Percentiles rank a stretch among this genome's conserved stretches.
Conservation (phyloP, 2,797 vertebrate genomes). For the Catostomus latipinnis region DNA sequence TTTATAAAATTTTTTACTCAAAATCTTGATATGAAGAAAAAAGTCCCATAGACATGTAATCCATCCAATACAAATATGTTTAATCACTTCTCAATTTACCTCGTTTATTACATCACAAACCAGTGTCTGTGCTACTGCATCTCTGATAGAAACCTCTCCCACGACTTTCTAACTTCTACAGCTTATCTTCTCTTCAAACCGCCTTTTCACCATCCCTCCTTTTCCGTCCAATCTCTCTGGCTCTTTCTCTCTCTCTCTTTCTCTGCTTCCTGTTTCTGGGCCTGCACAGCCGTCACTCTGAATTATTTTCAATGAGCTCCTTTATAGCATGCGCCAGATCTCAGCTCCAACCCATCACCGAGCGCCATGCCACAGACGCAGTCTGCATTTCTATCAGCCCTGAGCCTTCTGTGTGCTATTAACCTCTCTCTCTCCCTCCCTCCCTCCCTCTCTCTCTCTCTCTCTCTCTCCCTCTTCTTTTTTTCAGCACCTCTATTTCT, state of each 20-base stretch:
- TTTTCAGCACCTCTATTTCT: constrained; percentile 41
- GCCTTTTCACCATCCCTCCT: constrained; percentile 45
- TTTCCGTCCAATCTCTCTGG: constrained; percentile 11
- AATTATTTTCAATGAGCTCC: constrained; percentile 95
- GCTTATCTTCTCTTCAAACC: constrained; percentile 53
- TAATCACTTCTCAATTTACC: no score
- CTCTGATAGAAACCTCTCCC: constrained; percentile 18
- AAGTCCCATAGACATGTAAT: no score
- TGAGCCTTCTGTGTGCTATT: constrained; percentile 88
- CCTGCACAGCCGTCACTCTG: constrained; percentile 90
- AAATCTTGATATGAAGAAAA: no score
- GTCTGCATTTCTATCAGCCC: constrained; percentile 88
- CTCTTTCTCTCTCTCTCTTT: no score
- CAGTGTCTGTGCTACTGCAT: constrained; percentile 7
- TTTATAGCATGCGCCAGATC: constrained; percentile 92
- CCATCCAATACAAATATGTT: no score
- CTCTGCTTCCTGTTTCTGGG: constrained; percentile 70
- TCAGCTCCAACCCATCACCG: constrained; percentile 92
- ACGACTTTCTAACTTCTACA: constrained; percentile 42
- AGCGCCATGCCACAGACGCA: constrained; percentile 81
- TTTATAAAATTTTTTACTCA: no score
- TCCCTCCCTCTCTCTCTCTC: no score
- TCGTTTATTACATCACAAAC: no score
- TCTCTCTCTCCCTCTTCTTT: constrained; percentile 36
- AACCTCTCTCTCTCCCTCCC: constrained; percentile 78